Evolutionary conservation across 1,140 invertebrate species (phyloP), one percentile per base, ranked within the genome.

Genomic region (Macrosteles quadrilineatus): DNA sequence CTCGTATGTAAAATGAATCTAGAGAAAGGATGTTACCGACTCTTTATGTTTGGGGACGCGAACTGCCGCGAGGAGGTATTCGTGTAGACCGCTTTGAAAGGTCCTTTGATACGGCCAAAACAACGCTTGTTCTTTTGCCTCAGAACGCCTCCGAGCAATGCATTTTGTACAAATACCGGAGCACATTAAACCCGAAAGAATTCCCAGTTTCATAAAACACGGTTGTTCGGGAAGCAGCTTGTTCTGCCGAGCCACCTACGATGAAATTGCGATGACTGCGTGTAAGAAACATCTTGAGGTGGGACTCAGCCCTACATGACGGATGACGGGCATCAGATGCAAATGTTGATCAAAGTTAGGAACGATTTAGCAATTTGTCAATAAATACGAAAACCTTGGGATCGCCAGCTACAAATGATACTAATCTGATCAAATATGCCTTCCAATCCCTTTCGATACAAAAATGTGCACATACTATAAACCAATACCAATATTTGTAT

Each of bases 71-170:
- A 43, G 63, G 32, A 43, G 23, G 23, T 43, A 43, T 66, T 66
- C 63, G 63, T 66, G 32, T 66, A 66, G 63, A 66, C n/a, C 40
- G 63, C 63, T 66, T 66, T 66, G 63, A 64, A 64, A 64, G 32
- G 59, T 29, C 27, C 32, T 64, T 64, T 64, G 59, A 64, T 66
- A 66, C 62, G 63, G 32, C 63, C 63, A 43, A 66, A 66, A 66
- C 63, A 64, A 27, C 63, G 63, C 63, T 66, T 66, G 32, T 64
- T 40, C 62, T 64, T 64, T 64, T 36, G 27, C 29, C 23, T 19
- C 32, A 17, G 11, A 50, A 11, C 47, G 47, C 55, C 55, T 59
- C 27, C 27, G 21, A 59, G 55, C 55, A 23, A 9, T 6, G 25
- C 55, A 59, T 59, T 59, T 59, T 59, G 55, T 30, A 30, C 55